phyloP scores from a whole-genome alignment of 2,797 vertebrate species.

The Acanthurus lineatus region DNA sequence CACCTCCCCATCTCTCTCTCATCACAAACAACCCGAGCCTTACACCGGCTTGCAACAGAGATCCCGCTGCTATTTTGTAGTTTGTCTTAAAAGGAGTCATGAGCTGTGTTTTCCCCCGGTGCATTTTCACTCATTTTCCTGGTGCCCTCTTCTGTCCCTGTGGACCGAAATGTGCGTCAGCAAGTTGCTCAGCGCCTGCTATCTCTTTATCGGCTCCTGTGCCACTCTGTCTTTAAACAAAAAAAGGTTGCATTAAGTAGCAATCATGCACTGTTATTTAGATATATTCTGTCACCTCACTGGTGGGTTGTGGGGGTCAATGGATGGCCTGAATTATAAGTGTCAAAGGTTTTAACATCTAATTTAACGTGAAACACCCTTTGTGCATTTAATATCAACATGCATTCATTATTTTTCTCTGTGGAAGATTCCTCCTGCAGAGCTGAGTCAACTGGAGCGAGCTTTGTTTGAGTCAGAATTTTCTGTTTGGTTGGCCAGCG shows the following conservation, averaged over 20 bases:
- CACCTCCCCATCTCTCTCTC: constrained; percentile 7
- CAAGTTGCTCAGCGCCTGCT: constrained; percentile 64
- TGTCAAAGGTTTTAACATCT: constrained; percentile 3
- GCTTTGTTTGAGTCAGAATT: constrained; percentile 42
- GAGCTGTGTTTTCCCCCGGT: constrained; percentile 43
- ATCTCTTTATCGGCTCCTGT: constrained; percentile 44
- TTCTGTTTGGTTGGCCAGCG: constrained; percentile 29
- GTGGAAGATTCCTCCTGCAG: constrained; percentile 13
- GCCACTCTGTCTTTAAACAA: constrained; percentile 5
- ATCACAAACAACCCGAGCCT: constrained; percentile 39
- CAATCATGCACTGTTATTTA: not conserved
- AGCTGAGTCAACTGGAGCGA: constrained; percentile 46
- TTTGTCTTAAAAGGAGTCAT: constrained; percentile 54
- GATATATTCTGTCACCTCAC: constrained; percentile 11
- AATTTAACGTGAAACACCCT: constrained; percentile 5
- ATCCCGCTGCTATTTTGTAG: constrained; percentile 41
- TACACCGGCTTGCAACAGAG: constrained; percentile 18
- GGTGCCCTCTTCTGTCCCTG: constrained; percentile 64
- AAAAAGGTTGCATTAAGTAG: constrained; percentile 18
- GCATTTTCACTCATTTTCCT: constrained; percentile 57
- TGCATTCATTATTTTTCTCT: constrained; percentile 36
- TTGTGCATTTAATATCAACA: constrained; percentile 37
- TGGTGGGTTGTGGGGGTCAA: not conserved
- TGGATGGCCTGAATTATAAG: not conserved
- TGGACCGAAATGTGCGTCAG: constrained; percentile 72